Base-by-base conservation (phyloP, 2,113 vertebrate genomes). In the Lagenorhynchus albirostris region DNA sequence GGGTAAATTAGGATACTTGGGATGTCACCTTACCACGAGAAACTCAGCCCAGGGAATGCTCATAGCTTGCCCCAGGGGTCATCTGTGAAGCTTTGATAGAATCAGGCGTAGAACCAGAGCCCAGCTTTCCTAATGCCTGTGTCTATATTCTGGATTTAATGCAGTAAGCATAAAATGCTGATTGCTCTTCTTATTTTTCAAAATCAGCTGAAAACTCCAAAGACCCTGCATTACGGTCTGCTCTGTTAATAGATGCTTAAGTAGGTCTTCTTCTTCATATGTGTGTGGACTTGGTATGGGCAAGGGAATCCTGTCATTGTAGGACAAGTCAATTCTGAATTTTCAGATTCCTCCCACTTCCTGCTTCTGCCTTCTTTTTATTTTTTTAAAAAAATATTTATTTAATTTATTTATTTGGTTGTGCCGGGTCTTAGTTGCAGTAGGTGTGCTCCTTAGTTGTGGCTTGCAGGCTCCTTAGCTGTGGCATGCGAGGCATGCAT, bases 1-100 rank as follows among this genome's bases (percentile, higher is more conserved):
- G 73, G 58, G 38, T 80, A 62, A 76, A 97, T 98, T 97, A 97
- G 90, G 90, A 31, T 96, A 31, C 58, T 97, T 96, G 44, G 76
- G 41, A 70, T 62, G 68, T 31, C 29, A 8, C 63, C n/a, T 82
- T 76, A 18, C 86, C 33, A 2, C 15, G 26, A 94, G 76, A 55
- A 95, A 53, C 50, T 60, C 33, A 25, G 80, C 74, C 79, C 44
- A 85, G 44, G 65, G 44, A 90, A 3, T 44, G 62, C 38, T 71
- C 18, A 2, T 68, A 53, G 60, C 63, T 80, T 44, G 17, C 36
- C 23, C 33, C 23, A 1, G 6, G 73, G 23, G 50, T 92, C 63
- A 26, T 8, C 36, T 58, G 36, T 76, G 36, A 93, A 47, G 15
- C 71, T 23, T 13, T n/a, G 26, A 6, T 44, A 58, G 68, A 62